Conservation (phyloP, 2,113 vertebrate genomes). For the Cebus imitator region DNA sequence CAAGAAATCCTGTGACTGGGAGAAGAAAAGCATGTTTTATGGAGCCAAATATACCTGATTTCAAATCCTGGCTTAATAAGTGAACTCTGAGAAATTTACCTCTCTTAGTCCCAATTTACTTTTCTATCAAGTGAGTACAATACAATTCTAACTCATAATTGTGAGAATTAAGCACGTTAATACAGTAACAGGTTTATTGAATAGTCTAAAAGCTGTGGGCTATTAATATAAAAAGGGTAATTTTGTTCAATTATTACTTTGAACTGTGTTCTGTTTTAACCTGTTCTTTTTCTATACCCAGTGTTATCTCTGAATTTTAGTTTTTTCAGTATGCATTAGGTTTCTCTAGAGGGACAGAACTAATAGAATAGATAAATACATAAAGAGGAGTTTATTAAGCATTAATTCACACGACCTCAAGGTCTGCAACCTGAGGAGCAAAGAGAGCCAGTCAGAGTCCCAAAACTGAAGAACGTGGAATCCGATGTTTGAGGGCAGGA, state of each 20-base stretch:
- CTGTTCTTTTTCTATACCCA: background rate
- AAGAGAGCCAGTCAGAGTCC: too few species aligned
- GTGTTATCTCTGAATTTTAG: background rate
- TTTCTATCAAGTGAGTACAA: background rate
- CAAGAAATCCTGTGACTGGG: background rate
- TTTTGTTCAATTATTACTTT: background rate
- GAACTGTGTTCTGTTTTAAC: background rate
- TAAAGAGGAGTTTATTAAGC: too few species aligned
- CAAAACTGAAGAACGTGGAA: too few species aligned
- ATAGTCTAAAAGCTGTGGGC: background rate
- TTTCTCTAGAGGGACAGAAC: too few species aligned
- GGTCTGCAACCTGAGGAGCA: too few species aligned
- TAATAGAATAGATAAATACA: too few species aligned
- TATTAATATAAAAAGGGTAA: background rate
- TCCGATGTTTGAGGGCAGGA: too few species aligned
- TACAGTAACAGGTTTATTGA: background rate
- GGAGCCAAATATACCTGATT: background rate
- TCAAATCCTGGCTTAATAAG: background rate
- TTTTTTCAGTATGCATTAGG: background rate
- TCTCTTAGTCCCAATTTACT: background rate
- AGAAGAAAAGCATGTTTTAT: background rate
- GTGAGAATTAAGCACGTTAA: background rate
- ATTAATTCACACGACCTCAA: background rate
- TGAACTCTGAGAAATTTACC: background rate
- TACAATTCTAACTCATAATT: background rate